Percentiles rank a stretch among this genome's conserved stretches.
Conservation (phyloP, 1,140 invertebrate genomes). For the Drosophila sechellia region DNA sequence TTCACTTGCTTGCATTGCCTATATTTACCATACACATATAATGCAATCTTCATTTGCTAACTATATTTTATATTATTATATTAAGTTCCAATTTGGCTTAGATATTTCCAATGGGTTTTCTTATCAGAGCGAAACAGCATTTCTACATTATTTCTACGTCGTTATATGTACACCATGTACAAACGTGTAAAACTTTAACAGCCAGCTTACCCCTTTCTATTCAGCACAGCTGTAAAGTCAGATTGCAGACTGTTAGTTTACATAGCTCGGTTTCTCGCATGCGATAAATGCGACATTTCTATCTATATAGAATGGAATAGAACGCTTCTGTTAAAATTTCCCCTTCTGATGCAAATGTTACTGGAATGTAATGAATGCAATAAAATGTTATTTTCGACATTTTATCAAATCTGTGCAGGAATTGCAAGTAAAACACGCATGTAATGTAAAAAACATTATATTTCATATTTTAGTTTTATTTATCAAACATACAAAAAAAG, state of each 20-base stretch:
- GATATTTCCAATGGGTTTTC: neutral
- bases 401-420: neutral
- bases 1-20: too few relatives aligned
- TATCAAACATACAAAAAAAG: constrained; percentile 2
- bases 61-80: too few relatives aligned
- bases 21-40: too few relatives aligned
- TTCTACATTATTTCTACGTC: neutral
- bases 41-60: too few relatives aligned
- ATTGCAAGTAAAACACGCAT: neutral
- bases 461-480: too few relatives aligned
- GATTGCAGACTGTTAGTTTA: neutral
- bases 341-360: neutral
- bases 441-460: too few relatives aligned
- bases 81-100: too few relatives aligned
- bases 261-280: constrained; percentile 9
- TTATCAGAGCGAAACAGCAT: neutral
- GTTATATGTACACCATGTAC: too few relatives aligned
- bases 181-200: neutral
- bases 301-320: constrained; percentile 1
- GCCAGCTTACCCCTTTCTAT: neutral
- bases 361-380: neutral
- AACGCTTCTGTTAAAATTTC: constrained; percentile 1
- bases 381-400: neutral
- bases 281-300: neutral
- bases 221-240: neutral